Conservation (phyloP, 2,888 invertebrate genomes). For the Lacanobia oleracea region DNA sequence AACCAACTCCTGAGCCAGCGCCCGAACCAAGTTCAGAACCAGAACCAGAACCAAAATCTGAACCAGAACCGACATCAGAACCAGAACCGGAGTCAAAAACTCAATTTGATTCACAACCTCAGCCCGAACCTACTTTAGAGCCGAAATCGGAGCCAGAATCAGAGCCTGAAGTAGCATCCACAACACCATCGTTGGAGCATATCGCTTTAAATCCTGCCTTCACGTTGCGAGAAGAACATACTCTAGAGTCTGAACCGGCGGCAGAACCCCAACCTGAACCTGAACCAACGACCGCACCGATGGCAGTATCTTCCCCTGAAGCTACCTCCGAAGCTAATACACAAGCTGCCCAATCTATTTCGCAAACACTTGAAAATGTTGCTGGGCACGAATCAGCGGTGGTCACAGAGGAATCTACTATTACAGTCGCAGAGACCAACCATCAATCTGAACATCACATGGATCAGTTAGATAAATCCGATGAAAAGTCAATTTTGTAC, state of each 20-base stretch:
- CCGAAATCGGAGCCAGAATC: conserved; percentile 45
- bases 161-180: conserved; percentile 31
- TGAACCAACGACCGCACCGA: conserved; percentile 22
- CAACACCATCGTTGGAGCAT: conserved; percentile 25
- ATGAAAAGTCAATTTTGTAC: conserved; percentile 65
- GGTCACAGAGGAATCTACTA: conserved; percentile 29
- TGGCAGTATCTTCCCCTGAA: conserved; percentile 26
- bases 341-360: conserved; percentile 6
- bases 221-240: conserved; percentile 33
- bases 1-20: conserved; percentile 45
- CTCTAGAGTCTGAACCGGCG: conserved; percentile 28
- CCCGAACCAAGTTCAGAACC: conserved; percentile 38
- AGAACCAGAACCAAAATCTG: conserved; percentile 67
- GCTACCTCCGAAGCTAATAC: conserved; percentile 29
- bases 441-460: conserved; percentile 47
- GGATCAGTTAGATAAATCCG: conserved; percentile 46
- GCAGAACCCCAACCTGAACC: conserved; percentile 42
- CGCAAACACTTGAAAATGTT: conserved; percentile 75
- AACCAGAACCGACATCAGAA: conserved; percentile 70
- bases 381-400: conserved; percentile 64
- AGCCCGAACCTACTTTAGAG: conserved; percentile 49
- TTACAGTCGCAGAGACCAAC: conserved; percentile 58
- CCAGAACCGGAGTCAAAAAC: conserved; percentile 64
- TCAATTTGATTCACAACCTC: conserved; percentile 65
- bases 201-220: conserved; percentile 51